phyloP scores from a whole-genome alignment of 2,888 invertebrate genomes.

The Limnephilus marmoratus region DNA sequence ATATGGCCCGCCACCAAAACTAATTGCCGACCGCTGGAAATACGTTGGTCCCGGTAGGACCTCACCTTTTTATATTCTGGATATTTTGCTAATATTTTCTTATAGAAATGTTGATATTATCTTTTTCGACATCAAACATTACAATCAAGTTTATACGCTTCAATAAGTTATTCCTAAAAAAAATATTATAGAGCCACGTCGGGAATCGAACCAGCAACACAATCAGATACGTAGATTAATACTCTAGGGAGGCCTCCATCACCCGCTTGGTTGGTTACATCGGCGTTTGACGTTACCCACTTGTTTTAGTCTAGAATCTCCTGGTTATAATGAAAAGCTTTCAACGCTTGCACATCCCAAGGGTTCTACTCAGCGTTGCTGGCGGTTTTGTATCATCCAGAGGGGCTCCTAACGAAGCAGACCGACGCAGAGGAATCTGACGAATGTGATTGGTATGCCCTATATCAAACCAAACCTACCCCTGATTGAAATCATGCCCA shows the following conservation, averaged over 20 bases:
- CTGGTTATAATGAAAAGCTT: background rate
- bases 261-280: background rate
- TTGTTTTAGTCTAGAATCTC: background rate
- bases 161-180: too few species aligned
- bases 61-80: too few species aligned
- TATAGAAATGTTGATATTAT: too few species aligned
- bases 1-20: too few species aligned
- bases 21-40: too few species aligned
- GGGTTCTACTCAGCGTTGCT: background rate
- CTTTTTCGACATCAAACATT: too few species aligned
- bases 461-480: background rate
- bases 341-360: background rate
- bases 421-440: background rate
- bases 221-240: background rate
- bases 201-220: background rate
- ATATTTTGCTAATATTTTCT: too few species aligned
- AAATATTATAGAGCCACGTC: background rate
- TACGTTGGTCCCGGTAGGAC: too few species aligned
- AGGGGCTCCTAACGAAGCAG: background rate
- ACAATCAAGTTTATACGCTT: too few species aligned
- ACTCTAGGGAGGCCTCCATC: background rate
- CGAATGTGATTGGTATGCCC: background rate
- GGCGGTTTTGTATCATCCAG: background rate
- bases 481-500: background rate
- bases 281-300: background rate